Evolutionary conservation across 1,140 invertebrate species (phyloP).

Genomic region (Zaprionus taronus): DNA sequence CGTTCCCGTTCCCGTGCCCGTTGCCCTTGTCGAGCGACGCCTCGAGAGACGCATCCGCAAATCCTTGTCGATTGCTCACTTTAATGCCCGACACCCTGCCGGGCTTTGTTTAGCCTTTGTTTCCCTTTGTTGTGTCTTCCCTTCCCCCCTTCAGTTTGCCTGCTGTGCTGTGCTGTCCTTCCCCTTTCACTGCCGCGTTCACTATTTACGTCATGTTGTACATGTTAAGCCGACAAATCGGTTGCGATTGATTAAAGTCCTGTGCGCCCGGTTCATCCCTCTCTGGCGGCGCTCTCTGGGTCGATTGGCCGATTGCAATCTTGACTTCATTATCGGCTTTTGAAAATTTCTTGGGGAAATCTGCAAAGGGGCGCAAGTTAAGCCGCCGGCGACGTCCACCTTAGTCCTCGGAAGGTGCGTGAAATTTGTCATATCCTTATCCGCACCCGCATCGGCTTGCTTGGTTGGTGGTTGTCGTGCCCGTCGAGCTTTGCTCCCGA

Average conservation of each 20-base stretch:
- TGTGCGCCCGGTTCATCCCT: slow-evolving; percentile 13
- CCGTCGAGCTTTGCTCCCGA: slow-evolving; percentile 13
- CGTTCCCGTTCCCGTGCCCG: not conserved
- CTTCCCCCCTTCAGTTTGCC: not conserved
- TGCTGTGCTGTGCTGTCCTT: not conserved
- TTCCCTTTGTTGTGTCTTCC: not conserved
- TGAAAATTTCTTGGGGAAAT: slow-evolving; percentile 32
- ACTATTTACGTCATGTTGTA: slow-evolving; percentile 82
- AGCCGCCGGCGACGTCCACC: slow-evolving; percentile 74
- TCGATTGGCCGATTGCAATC: slow-evolving; percentile 62
- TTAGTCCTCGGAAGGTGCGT: slow-evolving; percentile 43
- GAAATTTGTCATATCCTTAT: slow-evolving; percentile 82
- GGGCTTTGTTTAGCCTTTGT: slow-evolving; percentile 32
- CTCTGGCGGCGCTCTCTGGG: slow-evolving; percentile 5
- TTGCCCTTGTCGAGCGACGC: slow-evolving; percentile 1
- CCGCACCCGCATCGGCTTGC: slow-evolving; percentile 21
- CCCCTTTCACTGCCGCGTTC: not conserved
- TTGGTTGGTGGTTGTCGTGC: slow-evolving; percentile 59
- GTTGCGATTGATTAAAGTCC: slow-evolving; percentile 84
- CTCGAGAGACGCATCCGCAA: slow-evolving; percentile 47
- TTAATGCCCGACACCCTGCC: slow-evolving; percentile 68
- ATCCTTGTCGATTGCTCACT: slow-evolving; percentile 80
- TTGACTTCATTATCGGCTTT: slow-evolving; percentile 74
- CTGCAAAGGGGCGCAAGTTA: slow-evolving; percentile 46
- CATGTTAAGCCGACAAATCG: slow-evolving; percentile 84